phyloP scores from a whole-genome alignment of 2,797 vertebrate genomes.

The Paedocypris micromegethes region DNA sequence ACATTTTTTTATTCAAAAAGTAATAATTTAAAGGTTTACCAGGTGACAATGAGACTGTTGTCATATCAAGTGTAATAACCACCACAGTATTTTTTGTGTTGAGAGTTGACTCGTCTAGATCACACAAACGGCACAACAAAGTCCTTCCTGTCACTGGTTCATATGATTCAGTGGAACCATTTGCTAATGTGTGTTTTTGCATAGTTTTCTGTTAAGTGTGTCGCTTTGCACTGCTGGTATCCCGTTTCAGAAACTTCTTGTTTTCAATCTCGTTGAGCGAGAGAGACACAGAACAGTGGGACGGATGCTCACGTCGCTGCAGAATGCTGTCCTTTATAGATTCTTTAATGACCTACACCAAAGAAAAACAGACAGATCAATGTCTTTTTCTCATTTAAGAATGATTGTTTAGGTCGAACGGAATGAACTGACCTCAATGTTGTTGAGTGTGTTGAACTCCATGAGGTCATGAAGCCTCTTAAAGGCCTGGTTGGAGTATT shows the following conservation, averaged over 20 bases:
- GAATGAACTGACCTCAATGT: constrained; percentile 78
- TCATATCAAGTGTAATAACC: too few relatives aligned
- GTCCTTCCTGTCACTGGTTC: background rate
- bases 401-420: constrained; percentile 3
- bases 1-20: too few relatives aligned
- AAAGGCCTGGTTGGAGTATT: constrained; percentile 89
- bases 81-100: too few relatives aligned
- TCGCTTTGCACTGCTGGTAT: constrained; percentile 35
- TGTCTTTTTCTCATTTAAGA: background rate
- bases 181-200: background rate
- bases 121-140: too few relatives aligned
- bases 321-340: constrained; percentile 87
- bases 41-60: too few relatives aligned
- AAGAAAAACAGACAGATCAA: constrained; percentile 1
- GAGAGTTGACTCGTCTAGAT: too few relatives aligned
- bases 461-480: constrained; percentile 90
- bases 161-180: background rate
- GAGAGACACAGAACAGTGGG: constrained; percentile 74
- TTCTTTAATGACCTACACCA: constrained; percentile 81
- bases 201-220: constrained; percentile 29
- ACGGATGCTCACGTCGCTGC: constrained; percentile 78
- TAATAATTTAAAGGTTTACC: too few relatives aligned
- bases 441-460: constrained; percentile 98
- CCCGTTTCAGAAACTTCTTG: constrained; percentile 79
- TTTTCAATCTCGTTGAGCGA: constrained; percentile 84